Base-by-base conservation (phyloP, 2,888 invertebrate genomes). In the Oxyteleia sp. region DNA sequence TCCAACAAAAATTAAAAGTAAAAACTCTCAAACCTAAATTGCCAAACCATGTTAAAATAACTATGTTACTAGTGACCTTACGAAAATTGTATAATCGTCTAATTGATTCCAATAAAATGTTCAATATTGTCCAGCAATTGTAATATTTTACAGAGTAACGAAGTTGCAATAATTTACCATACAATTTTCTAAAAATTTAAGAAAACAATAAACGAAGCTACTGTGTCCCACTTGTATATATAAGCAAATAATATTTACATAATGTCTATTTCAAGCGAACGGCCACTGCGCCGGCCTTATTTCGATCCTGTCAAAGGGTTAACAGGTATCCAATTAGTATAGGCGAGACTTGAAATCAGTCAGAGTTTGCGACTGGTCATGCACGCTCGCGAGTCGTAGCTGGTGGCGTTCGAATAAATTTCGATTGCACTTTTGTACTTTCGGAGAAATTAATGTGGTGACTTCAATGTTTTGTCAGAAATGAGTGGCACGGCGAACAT, bases 251-350 rank as follows among this genome's bases (percentile, higher is more conserved):
- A 75, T 69, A 69, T 76, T 81, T 81, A 81, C 69, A 81, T 74
- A 87, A 90, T 88, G 88, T 85, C 88, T 88, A 89, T 88, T 89
- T 87, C 81, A 83, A 86, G 84, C 81, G 79, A 78, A 79, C 72
- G 81, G 87, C 87, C 85, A 87, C 89, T 89, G 88, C 90, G 90
- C 89, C 88, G 87, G 90, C 89, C 91, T 90, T 89, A 88, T 87
- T 87, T 85, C 88, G 87, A 93, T 93, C 90, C 88, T 88, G 91
- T 93, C 92, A 90, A 89, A 89, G 88, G 88, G 89, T 90, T 92
- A 91, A 90, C 89, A 90, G 90, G 89, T 91, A 92, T 91, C 91
- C 88, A 86, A 90, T 91, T 91, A 90, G 90, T 85, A 86, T 59
- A 74, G 83, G 72, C 79, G 74, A 45, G 79, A 78, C 72, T 74